Percentiles rank a stretch among this genome's conserved stretches.
Evolutionary conservation across 2,888 invertebrate genomes (phyloP).

Genomic region (Cordilura impudica): DNA sequence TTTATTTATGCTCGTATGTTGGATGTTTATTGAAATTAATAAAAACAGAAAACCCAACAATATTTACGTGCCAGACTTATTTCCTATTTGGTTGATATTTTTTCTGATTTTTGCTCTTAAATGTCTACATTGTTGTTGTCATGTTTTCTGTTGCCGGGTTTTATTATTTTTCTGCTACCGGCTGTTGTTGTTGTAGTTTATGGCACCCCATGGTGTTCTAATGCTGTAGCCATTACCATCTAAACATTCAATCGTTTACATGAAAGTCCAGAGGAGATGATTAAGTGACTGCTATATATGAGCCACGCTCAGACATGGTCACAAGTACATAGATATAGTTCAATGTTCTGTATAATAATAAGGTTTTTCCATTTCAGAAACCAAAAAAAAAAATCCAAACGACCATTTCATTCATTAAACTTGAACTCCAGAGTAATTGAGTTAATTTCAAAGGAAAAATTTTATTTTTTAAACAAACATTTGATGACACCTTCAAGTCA

Average conservation of each 20-base stretch:
- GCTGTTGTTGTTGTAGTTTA: constrained; percentile 42
- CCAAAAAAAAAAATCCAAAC: no score
- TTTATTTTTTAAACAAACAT: no score
- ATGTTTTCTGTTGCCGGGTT: constrained; percentile 13
- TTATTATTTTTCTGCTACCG: constrained; percentile 10
- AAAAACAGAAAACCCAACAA: constrained; percentile 53
- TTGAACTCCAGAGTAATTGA: no score
- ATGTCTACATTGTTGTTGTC: constrained; percentile 47
- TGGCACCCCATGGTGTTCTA: constrained; percentile 56
- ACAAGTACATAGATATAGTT: no score
- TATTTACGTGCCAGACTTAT: constrained; percentile 57
- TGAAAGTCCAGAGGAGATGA: no score
- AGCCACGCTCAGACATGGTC: background rate
- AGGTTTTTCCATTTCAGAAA: no score
- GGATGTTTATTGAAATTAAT: constrained; percentile 53
- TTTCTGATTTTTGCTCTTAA: constrained; percentile 11
- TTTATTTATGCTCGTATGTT: constrained; percentile 23
- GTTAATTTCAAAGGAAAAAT: no score
- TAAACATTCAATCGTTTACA: constrained; percentile 41
- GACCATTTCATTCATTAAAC: constrained; percentile 8
- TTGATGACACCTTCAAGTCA: background rate
- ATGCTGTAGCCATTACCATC: constrained; percentile 27
- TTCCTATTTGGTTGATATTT: constrained; percentile 31
- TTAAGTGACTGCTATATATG: background rate
- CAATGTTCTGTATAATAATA: no score